A percentile compares a stretch with the other conserved stretches of the same genome.
These are phyloP conservation scores for Anabas testudineus DNA, from an alignment of 2,797 vertebrate species.

Conservation along the genomic window DNA sequence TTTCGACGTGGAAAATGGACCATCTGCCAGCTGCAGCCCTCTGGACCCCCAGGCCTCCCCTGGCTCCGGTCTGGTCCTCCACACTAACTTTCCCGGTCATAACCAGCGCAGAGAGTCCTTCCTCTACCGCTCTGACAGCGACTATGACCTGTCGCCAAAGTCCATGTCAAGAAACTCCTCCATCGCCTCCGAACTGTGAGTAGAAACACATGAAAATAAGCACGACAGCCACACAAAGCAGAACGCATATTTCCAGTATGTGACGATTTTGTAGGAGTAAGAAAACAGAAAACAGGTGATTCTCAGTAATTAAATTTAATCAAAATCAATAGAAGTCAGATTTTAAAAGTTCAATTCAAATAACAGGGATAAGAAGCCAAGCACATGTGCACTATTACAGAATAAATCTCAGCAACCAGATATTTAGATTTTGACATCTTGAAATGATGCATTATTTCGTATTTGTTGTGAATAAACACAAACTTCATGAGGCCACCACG, in stretches of 20 bases:
- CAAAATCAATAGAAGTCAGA: no score
- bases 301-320: no score
- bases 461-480: no score
- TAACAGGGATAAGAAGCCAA: no score
- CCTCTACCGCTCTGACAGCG: conserved; percentile 97
- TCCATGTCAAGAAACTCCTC: conserved; percentile 99
- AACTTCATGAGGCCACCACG: neutral
- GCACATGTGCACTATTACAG: no score
- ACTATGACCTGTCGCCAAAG: conserved; percentile 98
- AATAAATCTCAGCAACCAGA: no score
- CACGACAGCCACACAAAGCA: no score
- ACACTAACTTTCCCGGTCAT: conserved; percentile 94
- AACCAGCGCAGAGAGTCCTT: conserved; percentile 97
- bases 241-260: neutral
- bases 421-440: no score
- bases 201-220: conserved; percentile 2
- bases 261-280: neutral
- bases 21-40: conserved; percentile 93
- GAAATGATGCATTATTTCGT: no score
- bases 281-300: no score
- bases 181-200: conserved; percentile 95
- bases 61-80: conserved; percentile 94
- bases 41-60: conserved; percentile 95
- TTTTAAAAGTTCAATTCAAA: no score
- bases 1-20: conserved; percentile 99